phyloP scores from a whole-genome alignment of 2,113 vertebrate genomes.

The Mustela nigripes region DNA sequence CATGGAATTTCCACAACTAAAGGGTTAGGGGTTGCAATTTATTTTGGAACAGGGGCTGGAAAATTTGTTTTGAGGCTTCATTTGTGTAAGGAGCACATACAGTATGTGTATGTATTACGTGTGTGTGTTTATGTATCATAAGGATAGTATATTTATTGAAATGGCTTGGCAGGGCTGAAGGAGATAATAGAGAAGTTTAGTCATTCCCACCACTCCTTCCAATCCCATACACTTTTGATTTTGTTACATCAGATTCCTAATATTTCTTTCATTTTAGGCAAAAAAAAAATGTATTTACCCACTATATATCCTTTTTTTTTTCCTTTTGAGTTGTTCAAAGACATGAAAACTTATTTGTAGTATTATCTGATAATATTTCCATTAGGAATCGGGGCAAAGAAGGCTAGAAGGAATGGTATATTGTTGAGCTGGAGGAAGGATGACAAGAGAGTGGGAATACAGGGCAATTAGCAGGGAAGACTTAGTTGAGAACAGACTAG shows the following conservation, averaged over 20 bases:
- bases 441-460: background rate
- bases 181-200: background rate
- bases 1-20: background rate
- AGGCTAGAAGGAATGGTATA: background rate
- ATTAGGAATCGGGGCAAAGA: background rate
- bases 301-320: background rate
- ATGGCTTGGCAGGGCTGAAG: background rate
- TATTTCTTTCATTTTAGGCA: background rate
- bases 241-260: background rate
- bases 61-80: background rate
- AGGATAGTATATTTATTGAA: background rate
- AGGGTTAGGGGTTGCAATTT: background rate
- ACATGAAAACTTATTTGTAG: background rate
- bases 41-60: background rate
- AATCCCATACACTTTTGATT: background rate
- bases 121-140: background rate
- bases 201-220: background rate
- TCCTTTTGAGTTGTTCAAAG: background rate
- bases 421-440: background rate
- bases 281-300: background rate
- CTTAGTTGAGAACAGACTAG: background rate
- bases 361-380: conserved; percentile 16
- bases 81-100: background rate
- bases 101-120: background rate
- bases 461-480: background rate